Percentiles rank a stretch among this genome's conserved stretches.
phyloP scores from a whole-genome alignment of 2,888 invertebrate genomes.

The Hybos culiciformis region DNA sequence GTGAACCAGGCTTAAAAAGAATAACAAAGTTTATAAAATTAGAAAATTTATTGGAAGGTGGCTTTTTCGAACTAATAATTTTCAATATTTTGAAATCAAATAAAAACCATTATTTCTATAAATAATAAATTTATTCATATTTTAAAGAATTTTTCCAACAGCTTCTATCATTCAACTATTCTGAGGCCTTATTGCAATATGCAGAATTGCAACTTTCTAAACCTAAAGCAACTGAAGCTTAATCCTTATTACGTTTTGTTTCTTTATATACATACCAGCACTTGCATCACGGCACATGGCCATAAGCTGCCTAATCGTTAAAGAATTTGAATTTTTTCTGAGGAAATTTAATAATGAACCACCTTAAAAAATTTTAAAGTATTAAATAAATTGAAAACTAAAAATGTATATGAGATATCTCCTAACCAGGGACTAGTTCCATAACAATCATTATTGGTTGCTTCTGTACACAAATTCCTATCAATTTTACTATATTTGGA shows the following conservation, averaged over 20 bases:
- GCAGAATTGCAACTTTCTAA: not conserved
- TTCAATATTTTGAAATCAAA: too few relatives aligned
- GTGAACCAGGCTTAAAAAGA: too few relatives aligned
- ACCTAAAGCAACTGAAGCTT: not conserved
- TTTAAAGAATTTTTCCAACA: too few relatives aligned
- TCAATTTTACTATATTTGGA: conserved; percentile 88
- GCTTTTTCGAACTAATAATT: too few relatives aligned
- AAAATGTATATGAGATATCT: conserved; percentile 21
- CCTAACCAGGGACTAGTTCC: conserved; percentile 69
- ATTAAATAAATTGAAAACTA: not conserved
- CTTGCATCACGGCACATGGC: conserved; percentile 91
- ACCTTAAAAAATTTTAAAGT: conserved; percentile 38
- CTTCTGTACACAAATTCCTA: conserved; percentile 95
- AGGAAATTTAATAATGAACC: conserved; percentile 83
- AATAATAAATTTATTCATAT: too few relatives aligned
- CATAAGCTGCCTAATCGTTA: conserved; percentile 55
- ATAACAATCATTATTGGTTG: conserved; percentile 99
- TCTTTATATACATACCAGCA: too few relatives aligned
- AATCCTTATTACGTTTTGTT: too few relatives aligned
- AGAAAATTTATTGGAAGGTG: too few relatives aligned
- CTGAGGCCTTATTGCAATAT: too few relatives aligned
- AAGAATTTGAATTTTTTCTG: conserved; percentile 55
- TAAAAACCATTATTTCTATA: too few relatives aligned
- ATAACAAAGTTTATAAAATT: too few relatives aligned
- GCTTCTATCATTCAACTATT: too few relatives aligned